These are phyloP conservation scores for Leiothrix lutea DNA, from an alignment of 2,113 vertebrate species.

Conservation along the genomic window DNA sequence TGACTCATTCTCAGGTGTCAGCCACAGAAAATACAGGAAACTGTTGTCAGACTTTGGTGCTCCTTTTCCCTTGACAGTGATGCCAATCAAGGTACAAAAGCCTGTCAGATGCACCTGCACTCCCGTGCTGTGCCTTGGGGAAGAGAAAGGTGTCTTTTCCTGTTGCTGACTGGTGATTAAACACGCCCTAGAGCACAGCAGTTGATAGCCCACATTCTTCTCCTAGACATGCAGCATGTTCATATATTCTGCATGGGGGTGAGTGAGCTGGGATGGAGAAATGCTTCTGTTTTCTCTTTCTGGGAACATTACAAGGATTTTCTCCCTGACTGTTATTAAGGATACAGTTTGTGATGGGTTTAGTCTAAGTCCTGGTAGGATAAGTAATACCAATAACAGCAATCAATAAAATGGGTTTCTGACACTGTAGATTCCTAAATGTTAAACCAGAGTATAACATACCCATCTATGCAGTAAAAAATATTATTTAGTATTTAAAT, in stretches of 20 bases:
- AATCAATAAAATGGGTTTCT: not conserved
- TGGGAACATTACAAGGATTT: not conserved
- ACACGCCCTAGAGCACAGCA: not conserved
- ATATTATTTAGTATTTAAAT: not conserved
- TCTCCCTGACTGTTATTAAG: not conserved
- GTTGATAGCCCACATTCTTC: not conserved
- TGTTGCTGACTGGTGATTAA: not conserved
- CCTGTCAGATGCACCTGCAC: not conserved
- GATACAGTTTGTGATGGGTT: not conserved
- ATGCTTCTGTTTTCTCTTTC: not conserved
- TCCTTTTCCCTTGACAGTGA: not conserved
- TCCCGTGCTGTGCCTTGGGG: not conserved
- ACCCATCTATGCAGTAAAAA: not conserved
- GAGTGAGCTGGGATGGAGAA: not conserved
- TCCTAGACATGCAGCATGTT: not conserved
- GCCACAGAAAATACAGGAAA: not conserved
- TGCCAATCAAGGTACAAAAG: not conserved
- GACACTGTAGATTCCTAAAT: not conserved
- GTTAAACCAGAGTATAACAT: not conserved
- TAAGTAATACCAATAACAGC: not conserved
- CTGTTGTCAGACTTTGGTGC: not conserved
- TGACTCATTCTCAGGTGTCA: not conserved
- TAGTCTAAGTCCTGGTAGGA: not conserved
- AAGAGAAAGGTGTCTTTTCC: not conserved
- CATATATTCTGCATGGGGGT: accelerated